Conservation (phyloP, 37 sponge, comb jelly and placozoan genomes). For the Mnemiopsis leidyi region DNA sequence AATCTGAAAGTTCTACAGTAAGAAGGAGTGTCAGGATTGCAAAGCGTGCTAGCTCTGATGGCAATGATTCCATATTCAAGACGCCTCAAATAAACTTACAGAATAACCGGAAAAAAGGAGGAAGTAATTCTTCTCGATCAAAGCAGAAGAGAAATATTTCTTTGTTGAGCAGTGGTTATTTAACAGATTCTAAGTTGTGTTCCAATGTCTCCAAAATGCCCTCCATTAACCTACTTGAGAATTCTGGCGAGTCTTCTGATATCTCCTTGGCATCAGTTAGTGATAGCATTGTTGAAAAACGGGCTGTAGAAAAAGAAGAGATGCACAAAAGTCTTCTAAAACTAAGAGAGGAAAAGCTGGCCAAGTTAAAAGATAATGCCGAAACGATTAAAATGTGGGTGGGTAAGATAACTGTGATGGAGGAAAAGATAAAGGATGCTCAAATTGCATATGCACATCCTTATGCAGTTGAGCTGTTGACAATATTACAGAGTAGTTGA, state of each 20-base stretch:
- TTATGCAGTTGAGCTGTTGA: neutral
- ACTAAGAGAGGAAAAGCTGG: neutral
- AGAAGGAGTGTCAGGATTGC: neutral
- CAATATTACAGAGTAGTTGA: no score
- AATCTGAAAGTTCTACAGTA: neutral
- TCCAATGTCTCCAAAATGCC: conserved; percentile 17
- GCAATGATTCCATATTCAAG: neutral
- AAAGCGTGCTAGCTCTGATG: neutral
- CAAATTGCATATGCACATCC: neutral
- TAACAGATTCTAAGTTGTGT: neutral
- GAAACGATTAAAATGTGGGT: neutral
- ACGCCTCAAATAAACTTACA: neutral
- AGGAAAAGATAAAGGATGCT: neutral
- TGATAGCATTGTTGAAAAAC: neutral
- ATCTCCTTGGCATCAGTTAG: neutral
- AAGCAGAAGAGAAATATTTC: neutral
- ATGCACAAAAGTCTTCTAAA: neutral
- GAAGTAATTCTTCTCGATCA: neutral
- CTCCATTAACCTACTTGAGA: conserved; percentile 11
- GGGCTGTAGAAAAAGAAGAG: neutral
- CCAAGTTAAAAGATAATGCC: neutral
- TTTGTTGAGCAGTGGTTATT: neutral
- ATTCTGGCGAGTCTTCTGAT: neutral
- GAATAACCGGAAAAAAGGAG: neutral
- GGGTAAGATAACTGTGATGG: neutral